phyloP scores from a whole-genome alignment of 23 tunicate species.

The Trididemnum miniatum region DNA sequence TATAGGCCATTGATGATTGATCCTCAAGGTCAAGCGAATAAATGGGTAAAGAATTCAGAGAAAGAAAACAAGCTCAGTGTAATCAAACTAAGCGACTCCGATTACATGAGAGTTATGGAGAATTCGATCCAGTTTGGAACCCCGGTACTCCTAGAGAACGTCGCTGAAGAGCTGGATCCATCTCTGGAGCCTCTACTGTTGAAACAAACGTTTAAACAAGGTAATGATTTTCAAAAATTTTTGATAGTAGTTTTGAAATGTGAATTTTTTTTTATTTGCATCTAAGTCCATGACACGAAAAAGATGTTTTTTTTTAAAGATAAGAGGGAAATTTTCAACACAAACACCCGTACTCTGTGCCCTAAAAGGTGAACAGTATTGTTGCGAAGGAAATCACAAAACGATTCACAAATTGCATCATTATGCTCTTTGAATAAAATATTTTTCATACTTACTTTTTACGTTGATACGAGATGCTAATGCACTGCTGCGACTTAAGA shows the following conservation, averaged over 20 bases:
- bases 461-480: too few relatives aligned
- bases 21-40: slow-evolving; percentile 98
- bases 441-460: too few relatives aligned
- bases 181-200: slow-evolving; percentile 97
- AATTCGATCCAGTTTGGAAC: slow-evolving; percentile 98
- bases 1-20: slow-evolving; percentile 97
- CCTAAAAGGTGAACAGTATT: too few relatives aligned
- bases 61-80: slow-evolving; percentile 90
- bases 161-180: slow-evolving; percentile 94
- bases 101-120: slow-evolving; percentile 97
- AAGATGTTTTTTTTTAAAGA: too few relatives aligned
- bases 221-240: slow-evolving; percentile 17
- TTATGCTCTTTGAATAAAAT: too few relatives aligned
- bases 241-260: not conserved
- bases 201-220: slow-evolving; percentile 96
- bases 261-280: not conserved
- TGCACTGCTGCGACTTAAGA: too few relatives aligned
- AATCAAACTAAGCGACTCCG: slow-evolving; percentile 81
- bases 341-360: too few relatives aligned
- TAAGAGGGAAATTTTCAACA: too few relatives aligned
- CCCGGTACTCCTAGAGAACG: slow-evolving; percentile 95
- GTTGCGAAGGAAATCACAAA: too few relatives aligned
- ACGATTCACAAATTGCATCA: too few relatives aligned
- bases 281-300: not conserved
- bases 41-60: slow-evolving; percentile 95